Percentiles rank a stretch among this genome's conserved stretches.
Conservation (phyloP, 2,113 vertebrate genomes). For the Antigone vipio region DNA sequence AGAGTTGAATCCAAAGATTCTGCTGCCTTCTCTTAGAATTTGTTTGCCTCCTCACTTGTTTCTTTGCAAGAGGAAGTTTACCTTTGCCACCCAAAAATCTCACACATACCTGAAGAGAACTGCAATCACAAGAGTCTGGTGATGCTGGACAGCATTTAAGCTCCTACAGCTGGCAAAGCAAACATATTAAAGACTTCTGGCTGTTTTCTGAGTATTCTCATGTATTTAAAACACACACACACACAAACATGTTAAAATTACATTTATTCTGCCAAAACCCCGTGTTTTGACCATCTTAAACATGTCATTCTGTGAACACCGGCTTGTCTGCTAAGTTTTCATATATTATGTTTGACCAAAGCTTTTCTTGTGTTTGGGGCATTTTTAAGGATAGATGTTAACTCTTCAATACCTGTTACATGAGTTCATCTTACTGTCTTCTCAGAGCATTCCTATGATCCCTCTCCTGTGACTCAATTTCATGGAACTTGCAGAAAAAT, state of each 20-base stretch:
- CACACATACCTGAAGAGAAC: background rate
- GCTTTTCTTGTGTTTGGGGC: background rate
- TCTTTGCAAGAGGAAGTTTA: background rate
- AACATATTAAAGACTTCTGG: background rate
- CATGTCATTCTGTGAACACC: background rate
- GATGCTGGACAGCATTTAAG: background rate
- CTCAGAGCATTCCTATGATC: background rate
- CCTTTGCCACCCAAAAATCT: background rate
- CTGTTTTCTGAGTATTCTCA: background rate
- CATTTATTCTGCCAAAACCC: background rate
- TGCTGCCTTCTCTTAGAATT: background rate
- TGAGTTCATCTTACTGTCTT: rapidly evolving
- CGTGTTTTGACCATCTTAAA: background rate
- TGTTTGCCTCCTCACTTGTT: background rate
- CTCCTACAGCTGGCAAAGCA: background rate
- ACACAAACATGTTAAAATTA: background rate
- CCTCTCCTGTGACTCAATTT: background rate
- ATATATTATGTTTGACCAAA: background rate
- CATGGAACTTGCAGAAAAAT: background rate
- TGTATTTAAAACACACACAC: background rate
- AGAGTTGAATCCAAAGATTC: background rate
- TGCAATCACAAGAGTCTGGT: background rate
- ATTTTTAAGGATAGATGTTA: background rate
- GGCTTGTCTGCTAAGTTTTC: background rate
- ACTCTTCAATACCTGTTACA: background rate